A percentile compares a stretch with the other conserved stretches of the same genome.
Evolutionary conservation across 2,888 invertebrate species (phyloP).

Genomic region (Dioctria linearis): DNA sequence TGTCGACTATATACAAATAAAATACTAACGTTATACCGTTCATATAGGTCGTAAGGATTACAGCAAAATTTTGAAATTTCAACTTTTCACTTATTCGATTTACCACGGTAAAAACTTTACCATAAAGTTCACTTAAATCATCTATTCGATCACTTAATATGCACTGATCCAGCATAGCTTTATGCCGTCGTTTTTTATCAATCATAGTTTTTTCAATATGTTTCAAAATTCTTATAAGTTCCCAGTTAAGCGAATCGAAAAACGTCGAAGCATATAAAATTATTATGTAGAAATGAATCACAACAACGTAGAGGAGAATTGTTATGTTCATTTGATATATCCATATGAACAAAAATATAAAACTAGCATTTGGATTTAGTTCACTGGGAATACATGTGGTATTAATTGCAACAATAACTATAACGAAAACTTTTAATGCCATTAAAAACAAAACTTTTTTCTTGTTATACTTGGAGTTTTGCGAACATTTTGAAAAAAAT

Average conservation of each 20-base stretch:
- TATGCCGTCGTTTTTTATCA: neutral
- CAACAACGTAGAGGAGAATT: neutral
- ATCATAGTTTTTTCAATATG: neutral
- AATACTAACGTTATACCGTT: constrained; percentile 19
- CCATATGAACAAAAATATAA: constrained; percentile 18
- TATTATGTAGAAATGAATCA: neutral
- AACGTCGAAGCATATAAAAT: constrained; percentile 23
- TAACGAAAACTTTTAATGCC: constrained; percentile 3
- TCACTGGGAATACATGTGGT: neutral
- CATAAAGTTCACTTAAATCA: neutral
- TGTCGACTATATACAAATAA: constrained; percentile 4
- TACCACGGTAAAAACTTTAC: neutral
- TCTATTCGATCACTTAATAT: constrained; percentile 22
- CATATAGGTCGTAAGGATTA: constrained; percentile 10
- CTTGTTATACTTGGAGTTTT: neutral
- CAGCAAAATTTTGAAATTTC: constrained; percentile 12
- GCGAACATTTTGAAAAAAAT: neutral
- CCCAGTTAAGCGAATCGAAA: constrained; percentile 13
- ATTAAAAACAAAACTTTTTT: neutral
- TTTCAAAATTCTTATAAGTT: neutral
- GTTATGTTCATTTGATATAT: neutral
- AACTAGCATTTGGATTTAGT: neutral
- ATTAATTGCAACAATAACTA: neutral
- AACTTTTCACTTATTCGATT: constrained; percentile 3
- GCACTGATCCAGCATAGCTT: neutral